Evolutionary conservation across 2,888 invertebrate species (phyloP).

Genomic region (Hylaea fasciaria): DNA sequence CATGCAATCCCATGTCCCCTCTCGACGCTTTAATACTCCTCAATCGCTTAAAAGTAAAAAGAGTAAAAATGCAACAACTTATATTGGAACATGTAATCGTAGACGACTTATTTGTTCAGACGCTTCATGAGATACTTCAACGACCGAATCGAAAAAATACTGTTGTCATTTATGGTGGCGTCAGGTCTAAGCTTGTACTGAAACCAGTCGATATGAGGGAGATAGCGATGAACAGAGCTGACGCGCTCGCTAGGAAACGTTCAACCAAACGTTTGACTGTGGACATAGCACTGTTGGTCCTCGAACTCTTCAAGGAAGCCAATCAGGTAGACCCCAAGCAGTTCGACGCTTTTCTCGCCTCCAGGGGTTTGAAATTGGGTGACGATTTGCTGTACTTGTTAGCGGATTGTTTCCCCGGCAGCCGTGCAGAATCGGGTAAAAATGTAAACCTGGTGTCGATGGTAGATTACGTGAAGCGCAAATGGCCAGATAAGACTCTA

Average conservation of each 20-base stretch:
- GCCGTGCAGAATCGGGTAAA: slow-evolving; percentile 47
- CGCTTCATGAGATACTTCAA: not conserved
- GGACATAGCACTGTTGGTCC: not conserved
- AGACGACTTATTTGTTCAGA: not conserved
- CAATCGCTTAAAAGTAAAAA: slow-evolving; percentile 44
- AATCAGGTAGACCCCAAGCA: not conserved
- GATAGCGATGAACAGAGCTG: slow-evolving; percentile 56
- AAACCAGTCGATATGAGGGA: slow-evolving; percentile 54
- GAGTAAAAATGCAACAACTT: slow-evolving; percentile 52
- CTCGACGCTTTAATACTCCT: slow-evolving; percentile 56
- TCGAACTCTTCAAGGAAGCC: not conserved
- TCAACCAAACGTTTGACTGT: not conserved
- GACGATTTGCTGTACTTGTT: not conserved
- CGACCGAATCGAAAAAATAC: slow-evolving; percentile 48
- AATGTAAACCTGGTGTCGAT: slow-evolving; percentile 51
- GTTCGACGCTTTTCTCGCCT: not conserved
- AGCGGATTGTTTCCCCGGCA: not conserved
- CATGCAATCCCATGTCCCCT: slow-evolving; percentile 61
- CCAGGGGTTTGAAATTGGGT: not conserved
- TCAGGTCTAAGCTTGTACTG: slow-evolving; percentile 37
- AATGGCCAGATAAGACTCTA: slow-evolving; percentile 64
- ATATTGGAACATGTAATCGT: not conserved
- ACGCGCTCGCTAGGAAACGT: not conserved
- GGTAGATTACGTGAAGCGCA: slow-evolving; percentile 60
- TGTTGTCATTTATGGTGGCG: slow-evolving; percentile 56